phyloP scores from a whole-genome alignment of 2,888 invertebrate genomes.

The Synergus umbraculus region DNA sequence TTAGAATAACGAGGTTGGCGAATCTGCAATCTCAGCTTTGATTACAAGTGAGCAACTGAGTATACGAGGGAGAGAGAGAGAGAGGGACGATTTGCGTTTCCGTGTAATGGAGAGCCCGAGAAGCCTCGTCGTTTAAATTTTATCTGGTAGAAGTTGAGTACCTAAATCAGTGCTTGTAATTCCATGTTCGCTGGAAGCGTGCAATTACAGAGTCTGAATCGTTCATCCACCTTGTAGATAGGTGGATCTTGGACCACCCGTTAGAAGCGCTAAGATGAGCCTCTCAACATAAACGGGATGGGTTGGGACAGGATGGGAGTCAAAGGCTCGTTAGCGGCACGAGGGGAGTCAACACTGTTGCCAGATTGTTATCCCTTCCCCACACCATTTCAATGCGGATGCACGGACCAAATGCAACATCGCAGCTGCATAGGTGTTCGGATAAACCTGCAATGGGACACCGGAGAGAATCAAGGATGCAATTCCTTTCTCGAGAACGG shows the following conservation, averaged over 20 bases:
- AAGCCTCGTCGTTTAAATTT: conserved; percentile 19
- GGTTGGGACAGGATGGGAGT: conserved; percentile 66
- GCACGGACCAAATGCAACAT: conserved; percentile 45
- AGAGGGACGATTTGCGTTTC: conserved; percentile 16
- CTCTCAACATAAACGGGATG: conserved; percentile 64
- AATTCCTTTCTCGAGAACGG: background rate
- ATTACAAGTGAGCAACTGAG: conserved; percentile 3
- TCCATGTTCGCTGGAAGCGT: conserved; percentile 34
- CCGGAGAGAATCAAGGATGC: conserved; percentile 9
- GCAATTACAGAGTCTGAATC: conserved; percentile 37
- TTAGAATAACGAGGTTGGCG: conserved; percentile 20
- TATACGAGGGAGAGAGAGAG: background rate
- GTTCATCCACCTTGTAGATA: conserved; percentile 32
- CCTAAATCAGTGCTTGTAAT: conserved; percentile 37
- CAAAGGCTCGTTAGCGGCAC: conserved; percentile 73
- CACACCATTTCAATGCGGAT: conserved; percentile 36
- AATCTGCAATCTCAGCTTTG: background rate
- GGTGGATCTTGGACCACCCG: conserved; percentile 60
- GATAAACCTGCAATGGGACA: conserved; percentile 17
- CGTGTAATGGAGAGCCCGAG: background rate
- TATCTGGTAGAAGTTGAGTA: background rate
- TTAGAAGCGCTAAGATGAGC: conserved; percentile 63
- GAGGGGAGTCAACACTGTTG: conserved; percentile 72
- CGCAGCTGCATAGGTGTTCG: conserved; percentile 30
- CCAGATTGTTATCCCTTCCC: conserved; percentile 70